Evolutionary conservation across 2,113 vertebrate genomes (phyloP).

Genomic region (Gasterosteus aculeatus): DNA sequence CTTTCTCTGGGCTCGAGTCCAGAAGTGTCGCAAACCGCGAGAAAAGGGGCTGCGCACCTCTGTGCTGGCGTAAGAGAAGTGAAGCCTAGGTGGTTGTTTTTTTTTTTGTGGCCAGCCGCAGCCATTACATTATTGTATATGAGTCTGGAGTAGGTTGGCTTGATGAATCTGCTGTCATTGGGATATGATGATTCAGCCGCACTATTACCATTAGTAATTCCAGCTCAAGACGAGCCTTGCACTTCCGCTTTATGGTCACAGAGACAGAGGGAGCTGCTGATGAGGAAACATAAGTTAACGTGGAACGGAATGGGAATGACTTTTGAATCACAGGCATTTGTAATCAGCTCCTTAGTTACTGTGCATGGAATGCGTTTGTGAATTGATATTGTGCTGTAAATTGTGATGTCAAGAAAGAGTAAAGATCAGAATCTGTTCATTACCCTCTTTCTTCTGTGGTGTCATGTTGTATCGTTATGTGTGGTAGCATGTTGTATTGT

Average conservation of each 20-base stretch:
- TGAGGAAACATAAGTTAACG: constrained; percentile 72
- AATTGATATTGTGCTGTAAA: constrained; percentile 49
- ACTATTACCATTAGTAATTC: constrained; percentile 75
- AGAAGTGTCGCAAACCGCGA: constrained; percentile 14
- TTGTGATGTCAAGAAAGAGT: constrained; percentile 4
- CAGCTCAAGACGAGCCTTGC: constrained; percentile 63
- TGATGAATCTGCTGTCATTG: constrained; percentile 76
- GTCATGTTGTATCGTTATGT: not conserved
- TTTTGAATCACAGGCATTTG: constrained; percentile 62
- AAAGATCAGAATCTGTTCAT: not conserved
- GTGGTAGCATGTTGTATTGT: too few relatives aligned
- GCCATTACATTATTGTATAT: constrained; percentile 38
- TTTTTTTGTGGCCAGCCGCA: constrained; percentile 43
- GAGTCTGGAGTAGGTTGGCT: constrained; percentile 53
- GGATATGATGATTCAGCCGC: constrained; percentile 77
- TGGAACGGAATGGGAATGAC: constrained; percentile 39
- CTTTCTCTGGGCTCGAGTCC: constrained; percentile 24
- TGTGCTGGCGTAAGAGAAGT: constrained; percentile 48
- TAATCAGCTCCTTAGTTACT: constrained; percentile 59
- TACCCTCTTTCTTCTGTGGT: not conserved
- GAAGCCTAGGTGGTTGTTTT: constrained; percentile 25
- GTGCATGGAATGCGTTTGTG: constrained; percentile 11
- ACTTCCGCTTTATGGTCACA: constrained; percentile 62
- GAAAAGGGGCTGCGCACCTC: constrained; percentile 4
- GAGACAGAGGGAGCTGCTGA: constrained; percentile 61